Evolutionary conservation across 1,140 invertebrate genomes (phyloP), one percentile per base, ranked within the genome.

Genomic region (Lerema accius): DNA sequence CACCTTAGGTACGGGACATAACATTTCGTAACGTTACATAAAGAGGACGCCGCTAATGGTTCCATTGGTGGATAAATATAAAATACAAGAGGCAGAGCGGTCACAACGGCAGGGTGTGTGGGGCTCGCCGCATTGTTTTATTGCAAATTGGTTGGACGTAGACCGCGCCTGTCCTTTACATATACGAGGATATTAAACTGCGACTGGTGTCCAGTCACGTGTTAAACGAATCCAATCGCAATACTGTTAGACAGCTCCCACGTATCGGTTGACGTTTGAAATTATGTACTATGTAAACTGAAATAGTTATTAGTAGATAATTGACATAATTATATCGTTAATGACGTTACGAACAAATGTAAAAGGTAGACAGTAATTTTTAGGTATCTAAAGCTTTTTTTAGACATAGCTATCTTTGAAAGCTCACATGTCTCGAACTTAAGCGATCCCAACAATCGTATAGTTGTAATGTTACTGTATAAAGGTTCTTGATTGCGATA

Each of bases 121-220:
- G 76, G 69, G 73, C 55, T 56, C 73, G 78, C 83, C 77, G 85
- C 87, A 89, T 90, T 90, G 86, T 90, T 89, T 90, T 90, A 90
- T 89, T 89, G 87, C 87, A 90, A 90, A 90, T 90, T 90, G 87
- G 85, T 85, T 84, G 80, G 82, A 82, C 79, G 83, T 80, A 82
- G 70, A 75, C 78, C 83, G 79, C 80, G 81, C 77, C 80, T 85
- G 84, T 86, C 84, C 81, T 86, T 86, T 88, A 86, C 85, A 89
- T 87, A 90, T 85, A 89, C 84, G 81, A 82, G 74, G 82, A 86
- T 81, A 90, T 90, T 90, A 90, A 87, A 89, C 81, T 79, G 84
- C 80, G 73, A 59, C 74, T 78, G 69, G 82, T 86, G 76, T 72
- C 80, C 85, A 83, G 83, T 87, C 86, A 86, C 80, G 83, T 89